Evolutionary conservation across 2,797 vertebrate species (phyloP), one percentile per base, ranked within the genome.

Genomic region (Acanthurus tractus): DNA sequence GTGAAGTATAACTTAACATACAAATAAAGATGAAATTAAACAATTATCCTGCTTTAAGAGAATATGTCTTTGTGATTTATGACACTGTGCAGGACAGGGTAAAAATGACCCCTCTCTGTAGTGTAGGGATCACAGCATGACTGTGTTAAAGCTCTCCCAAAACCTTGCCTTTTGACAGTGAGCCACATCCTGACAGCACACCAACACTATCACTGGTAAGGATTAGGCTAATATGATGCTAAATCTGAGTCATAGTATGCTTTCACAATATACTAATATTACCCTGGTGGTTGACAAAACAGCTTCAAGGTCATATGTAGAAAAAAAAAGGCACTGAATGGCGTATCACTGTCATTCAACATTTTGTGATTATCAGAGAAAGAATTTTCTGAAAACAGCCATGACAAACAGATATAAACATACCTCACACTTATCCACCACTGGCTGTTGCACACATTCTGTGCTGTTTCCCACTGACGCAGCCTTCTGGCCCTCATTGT

Each of bases 341-440:
- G 15, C 42, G 4, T 49, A 2, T 44, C 12, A 48, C 8, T 0
- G 3, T 29, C 25, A 13, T 34, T 45, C n/a, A 48, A 25, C 42
- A 52, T 34, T 25, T 67, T 44, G 29, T 34, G n/a, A 52, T 58
- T 69, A 11, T 6, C 29, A 61, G 25, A 59, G 25, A 29, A 29
- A 29, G 25, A 29, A 29, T 55, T 4, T 20, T 13, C 5, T 23
- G 0, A 23, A 53, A 44, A 7, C 12, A 48, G n/a, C 6, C 23
- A 49, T 36, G 6, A 46, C 22, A 66, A 20, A 50, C 54, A 9
- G 12, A 10, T 3, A 64, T 18, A 8, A 58, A 36, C 12, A 40
- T 3, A 99, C 98, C 97, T 99, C 98, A 2, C 98, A 99, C 86
- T 99, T 99, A 81, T 99, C 97, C 94, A 99, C 98, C 0, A 90